Evolutionary conservation across 2,113 vertebrate genomes (phyloP).

Genomic region (Talpa occidentalis): DNA sequence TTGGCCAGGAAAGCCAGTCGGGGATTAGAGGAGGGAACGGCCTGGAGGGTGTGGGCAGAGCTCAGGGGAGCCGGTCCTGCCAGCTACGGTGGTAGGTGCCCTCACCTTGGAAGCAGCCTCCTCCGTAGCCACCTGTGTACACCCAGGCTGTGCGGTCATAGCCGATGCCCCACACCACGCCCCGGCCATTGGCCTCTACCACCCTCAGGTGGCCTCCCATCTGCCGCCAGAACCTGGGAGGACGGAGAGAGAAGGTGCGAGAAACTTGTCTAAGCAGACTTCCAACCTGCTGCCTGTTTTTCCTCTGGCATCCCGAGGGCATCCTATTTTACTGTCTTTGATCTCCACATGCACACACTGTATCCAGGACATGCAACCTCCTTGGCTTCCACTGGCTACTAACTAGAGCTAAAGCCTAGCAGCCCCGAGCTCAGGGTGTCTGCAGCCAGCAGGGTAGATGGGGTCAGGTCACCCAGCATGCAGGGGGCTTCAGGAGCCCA

Average conservation of each 20-base stretch:
- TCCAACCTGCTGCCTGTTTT: background rate
- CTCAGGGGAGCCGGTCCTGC: background rate
- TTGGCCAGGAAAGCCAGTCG: background rate
- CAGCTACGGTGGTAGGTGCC: accelerated
- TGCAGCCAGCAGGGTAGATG: no score
- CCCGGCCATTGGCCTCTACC: slow-evolving; percentile 92
- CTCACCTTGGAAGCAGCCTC: slow-evolving; percentile 95
- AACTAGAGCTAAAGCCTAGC: background rate
- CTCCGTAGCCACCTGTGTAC: slow-evolving; percentile 93
- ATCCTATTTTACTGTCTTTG: accelerated
- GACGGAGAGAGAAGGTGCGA: accelerated
- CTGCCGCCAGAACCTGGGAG: slow-evolving; percentile 96
- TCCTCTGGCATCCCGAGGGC: accelerated
- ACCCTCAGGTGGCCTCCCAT: slow-evolving; percentile 94
- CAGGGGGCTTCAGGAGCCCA: background rate
- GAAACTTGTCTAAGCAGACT: accelerated
- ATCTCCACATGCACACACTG: accelerated
- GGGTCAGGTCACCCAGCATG: background rate
- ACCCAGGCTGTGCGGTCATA: slow-evolving; percentile 96
- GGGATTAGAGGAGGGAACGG: background rate
- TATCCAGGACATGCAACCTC: accelerated
- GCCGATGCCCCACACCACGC: slow-evolving; percentile 96
- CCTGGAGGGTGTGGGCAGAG: background rate
- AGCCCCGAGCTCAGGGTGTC: background rate
- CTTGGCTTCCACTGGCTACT: background rate